Evolutionary conservation across 23 tunicate species (phyloP), one percentile per base, ranked within the genome.

Genomic region (Corella eumyota): DNA sequence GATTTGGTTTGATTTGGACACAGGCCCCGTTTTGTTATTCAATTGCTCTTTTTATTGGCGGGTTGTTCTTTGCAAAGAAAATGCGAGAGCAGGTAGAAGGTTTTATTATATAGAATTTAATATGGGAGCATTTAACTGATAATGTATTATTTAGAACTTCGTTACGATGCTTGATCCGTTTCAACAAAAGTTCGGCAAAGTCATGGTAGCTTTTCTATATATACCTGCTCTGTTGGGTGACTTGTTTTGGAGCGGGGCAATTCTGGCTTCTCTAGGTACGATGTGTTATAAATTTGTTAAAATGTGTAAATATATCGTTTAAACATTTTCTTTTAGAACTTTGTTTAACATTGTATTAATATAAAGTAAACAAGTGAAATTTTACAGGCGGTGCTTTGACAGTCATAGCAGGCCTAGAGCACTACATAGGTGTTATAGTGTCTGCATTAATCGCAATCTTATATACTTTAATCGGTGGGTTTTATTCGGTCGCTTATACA

Each of bases 401-500:
- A 30, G 77, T 93, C 37, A 74, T 93, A 6, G 51, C 69, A 20
- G 90, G 68, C 17, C 68, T 93, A 1, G 58, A 73, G 20, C 49
- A 34, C 27, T 22, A 33, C 2, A 59, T 66, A 3, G 73, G 95
- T n/a, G 80, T 93, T 9, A 73, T 93, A 15, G 58, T 85, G 19
- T 93, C 99, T 1, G 99, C 95, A 2, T 60, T 55, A 0, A 93
- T 93, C 38, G 99, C 99, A 4, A 60, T 93, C 19, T 56, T 78
- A 21, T 93, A 93, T 56, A 93, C 99, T 0, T 22, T 93, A 55
- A 67, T 93, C 29, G 99, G 99, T 0, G 99, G 99, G 13, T 50
- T 93, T 37, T 93, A 93, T 63, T 93, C 99, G 6, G 99, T 93
- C 19, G 99, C 99, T 6, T 93, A 93, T 61, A 93, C 99, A 1